A percentile compares a stretch with the other conserved stretches of the same genome.
Evolutionary conservation across 2,888 invertebrate genomes (phyloP).

Genomic region (Ophion slaviceki): DNA sequence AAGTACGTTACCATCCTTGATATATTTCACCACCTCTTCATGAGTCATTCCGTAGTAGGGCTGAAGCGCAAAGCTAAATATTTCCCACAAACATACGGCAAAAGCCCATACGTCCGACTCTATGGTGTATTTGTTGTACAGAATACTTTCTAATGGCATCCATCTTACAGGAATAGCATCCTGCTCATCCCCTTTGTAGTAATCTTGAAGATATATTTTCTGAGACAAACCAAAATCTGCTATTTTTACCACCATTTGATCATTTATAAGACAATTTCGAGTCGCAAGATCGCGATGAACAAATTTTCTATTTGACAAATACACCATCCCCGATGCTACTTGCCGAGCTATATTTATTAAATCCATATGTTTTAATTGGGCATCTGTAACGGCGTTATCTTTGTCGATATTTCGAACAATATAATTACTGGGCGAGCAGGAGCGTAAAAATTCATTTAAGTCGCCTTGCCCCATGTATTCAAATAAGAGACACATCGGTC

Average conservation of each 20-base stretch:
- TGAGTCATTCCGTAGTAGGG: slow-evolving; percentile 99
- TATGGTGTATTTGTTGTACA: slow-evolving; percentile 97
- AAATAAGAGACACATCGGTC: slow-evolving; percentile 98
- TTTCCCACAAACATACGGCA: slow-evolving; percentile 98
- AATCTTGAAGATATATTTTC: slow-evolving; percentile 97
- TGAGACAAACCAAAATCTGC: slow-evolving; percentile 98
- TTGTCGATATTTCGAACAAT: slow-evolving; percentile 89
- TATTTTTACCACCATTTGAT: slow-evolving; percentile 97
- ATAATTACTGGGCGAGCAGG: slow-evolving; percentile 93
- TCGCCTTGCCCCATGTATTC: slow-evolving; percentile 99
- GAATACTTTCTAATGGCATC: slow-evolving; percentile 98
- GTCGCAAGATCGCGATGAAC: slow-evolving; percentile 98
- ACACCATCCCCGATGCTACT: slow-evolving; percentile 97
- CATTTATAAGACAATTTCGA: slow-evolving; percentile 97
- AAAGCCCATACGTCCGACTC: slow-evolving; percentile 99
- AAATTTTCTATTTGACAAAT: slow-evolving; percentile 96
- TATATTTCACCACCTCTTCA: slow-evolving; percentile 97
- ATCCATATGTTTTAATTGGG: slow-evolving; percentile 91
- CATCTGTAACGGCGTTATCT: slow-evolving; percentile 87
- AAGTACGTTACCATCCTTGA: slow-evolving; percentile 96
- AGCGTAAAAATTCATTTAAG: slow-evolving; percentile 95
- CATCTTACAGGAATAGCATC: slow-evolving; percentile 98
- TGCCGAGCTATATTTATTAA: slow-evolving; percentile 94
- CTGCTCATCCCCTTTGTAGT: slow-evolving; percentile 97
- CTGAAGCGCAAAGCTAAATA: slow-evolving; percentile 97